A percentile compares a stretch with the other conserved stretches of the same genome.
phyloP scores from a whole-genome alignment of 2,113 vertebrate species.

The Gadus chalcogrammus region DNA sequence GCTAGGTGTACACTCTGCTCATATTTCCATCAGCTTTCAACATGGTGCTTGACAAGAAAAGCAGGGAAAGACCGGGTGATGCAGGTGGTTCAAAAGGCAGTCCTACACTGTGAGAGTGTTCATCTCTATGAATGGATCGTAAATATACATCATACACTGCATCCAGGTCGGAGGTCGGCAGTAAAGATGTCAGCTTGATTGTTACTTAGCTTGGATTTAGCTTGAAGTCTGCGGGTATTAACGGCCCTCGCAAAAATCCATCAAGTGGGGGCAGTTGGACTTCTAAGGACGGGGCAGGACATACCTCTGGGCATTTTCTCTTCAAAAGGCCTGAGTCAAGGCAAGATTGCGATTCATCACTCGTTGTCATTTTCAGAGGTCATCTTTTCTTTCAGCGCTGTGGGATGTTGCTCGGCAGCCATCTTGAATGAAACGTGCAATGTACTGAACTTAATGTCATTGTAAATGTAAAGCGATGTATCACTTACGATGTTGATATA shows the following conservation, averaged over 20 bases:
- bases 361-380: conserved; percentile 4
- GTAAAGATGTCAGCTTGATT: not conserved
- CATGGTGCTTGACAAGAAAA: not conserved
- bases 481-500: too few species aligned
- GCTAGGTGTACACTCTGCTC: not conserved
- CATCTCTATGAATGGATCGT: too few species aligned
- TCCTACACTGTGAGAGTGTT: too few species aligned
- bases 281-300: conserved; percentile 7
- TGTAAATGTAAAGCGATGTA: not conserved
- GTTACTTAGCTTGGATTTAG: not conserved
- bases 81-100: too few species aligned
- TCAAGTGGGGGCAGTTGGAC: conserved; percentile 8
- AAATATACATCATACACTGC: not conserved
- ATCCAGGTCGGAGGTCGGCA: not conserved
- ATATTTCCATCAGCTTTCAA: not conserved
- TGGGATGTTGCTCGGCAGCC: not conserved
- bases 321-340: conserved; percentile 19
- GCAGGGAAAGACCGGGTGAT: too few species aligned
- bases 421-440: not conserved
- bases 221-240: conserved; percentile 1
- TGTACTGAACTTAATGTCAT: not conserved
- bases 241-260: conserved; percentile 17
- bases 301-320: conserved; percentile 15
- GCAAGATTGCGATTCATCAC: conserved; percentile 32
- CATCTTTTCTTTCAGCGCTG: not conserved